Percentiles rank a stretch among this genome's conserved stretches.
Evolutionary conservation across 2,888 invertebrate genomes (phyloP).

Genomic region (Teinopalpus imperialis): DNA sequence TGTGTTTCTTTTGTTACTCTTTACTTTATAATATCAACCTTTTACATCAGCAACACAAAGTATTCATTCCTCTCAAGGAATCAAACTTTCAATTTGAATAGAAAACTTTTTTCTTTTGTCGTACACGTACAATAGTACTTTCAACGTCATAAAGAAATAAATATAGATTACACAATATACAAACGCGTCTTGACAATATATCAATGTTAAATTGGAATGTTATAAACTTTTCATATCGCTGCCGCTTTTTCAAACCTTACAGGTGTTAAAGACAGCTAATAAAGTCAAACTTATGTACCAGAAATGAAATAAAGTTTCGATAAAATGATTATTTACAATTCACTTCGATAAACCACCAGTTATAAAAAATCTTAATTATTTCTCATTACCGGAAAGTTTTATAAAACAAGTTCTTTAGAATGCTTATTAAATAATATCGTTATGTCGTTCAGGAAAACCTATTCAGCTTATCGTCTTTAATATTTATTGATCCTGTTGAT

Average conservation of each 20-base stretch:
- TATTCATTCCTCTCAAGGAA: background rate
- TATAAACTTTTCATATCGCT: constrained; percentile 4
- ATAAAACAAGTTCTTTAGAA: too few species aligned
- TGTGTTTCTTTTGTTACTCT: background rate
- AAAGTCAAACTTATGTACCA: too few species aligned
- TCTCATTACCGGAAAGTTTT: too few species aligned
- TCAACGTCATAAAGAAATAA: background rate
- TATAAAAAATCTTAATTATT: too few species aligned
- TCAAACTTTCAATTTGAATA: background rate
- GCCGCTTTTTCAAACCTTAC: background rate
- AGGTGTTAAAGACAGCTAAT: too few species aligned
- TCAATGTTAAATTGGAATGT: constrained; percentile 10
- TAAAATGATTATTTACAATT: too few species aligned
- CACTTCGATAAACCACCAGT: too few species aligned
- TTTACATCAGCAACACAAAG: background rate
- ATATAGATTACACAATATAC: background rate
- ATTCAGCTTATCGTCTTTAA: too few species aligned
- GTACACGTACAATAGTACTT: constrained; percentile 1
- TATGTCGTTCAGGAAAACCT: too few species aligned
- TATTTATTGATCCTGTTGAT: too few species aligned
- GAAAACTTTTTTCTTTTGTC: background rate
- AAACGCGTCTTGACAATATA: constrained; percentile 4
- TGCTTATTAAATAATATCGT: too few species aligned
- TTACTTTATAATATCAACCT: background rate
- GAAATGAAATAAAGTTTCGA: too few species aligned